Conservation (phyloP, 2,888 invertebrate species). For the Epinotia ramella region DNA sequence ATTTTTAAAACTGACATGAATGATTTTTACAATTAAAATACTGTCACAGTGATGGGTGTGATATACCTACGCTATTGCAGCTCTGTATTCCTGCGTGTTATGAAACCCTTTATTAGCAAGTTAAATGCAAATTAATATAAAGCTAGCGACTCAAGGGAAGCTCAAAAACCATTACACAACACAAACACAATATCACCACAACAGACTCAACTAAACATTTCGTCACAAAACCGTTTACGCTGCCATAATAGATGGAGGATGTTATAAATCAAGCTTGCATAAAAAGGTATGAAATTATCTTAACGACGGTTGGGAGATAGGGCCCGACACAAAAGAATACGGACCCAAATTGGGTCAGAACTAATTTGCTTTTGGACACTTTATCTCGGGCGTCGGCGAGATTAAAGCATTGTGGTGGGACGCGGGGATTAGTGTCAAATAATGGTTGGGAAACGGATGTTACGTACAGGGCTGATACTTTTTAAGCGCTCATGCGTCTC, state of each 20-base stretch:
- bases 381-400: conserved; percentile 41
- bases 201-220: conserved; percentile 18
- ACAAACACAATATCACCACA: not conserved
- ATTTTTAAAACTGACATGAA: too few species aligned
- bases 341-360: conserved; percentile 42
- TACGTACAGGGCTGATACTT: too few species aligned
- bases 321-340: conserved; percentile 45
- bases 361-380: conserved; percentile 48
- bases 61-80: too few species aligned
- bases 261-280: conserved; percentile 42
- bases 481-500: too few species aligned
- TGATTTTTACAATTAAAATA: too few species aligned
- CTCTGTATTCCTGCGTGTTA: too few species aligned
- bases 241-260: conserved; percentile 25
- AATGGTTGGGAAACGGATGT: not conserved
- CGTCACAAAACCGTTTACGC: conserved; percentile 33
- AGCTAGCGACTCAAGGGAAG: not conserved
- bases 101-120: too few species aligned
- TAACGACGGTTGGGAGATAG: conserved; percentile 36
- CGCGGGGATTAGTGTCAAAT: conserved; percentile 9
- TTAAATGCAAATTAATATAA: not conserved
- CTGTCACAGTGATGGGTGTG: too few species aligned
- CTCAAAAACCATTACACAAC: conserved; percentile 17
- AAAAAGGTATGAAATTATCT: conserved; percentile 46
- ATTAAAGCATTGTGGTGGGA: conserved; percentile 20